Evolutionary conservation across 2,888 invertebrate genomes (phyloP), one percentile per base, ranked within the genome.

Genomic region (Melieria omissa): DNA sequence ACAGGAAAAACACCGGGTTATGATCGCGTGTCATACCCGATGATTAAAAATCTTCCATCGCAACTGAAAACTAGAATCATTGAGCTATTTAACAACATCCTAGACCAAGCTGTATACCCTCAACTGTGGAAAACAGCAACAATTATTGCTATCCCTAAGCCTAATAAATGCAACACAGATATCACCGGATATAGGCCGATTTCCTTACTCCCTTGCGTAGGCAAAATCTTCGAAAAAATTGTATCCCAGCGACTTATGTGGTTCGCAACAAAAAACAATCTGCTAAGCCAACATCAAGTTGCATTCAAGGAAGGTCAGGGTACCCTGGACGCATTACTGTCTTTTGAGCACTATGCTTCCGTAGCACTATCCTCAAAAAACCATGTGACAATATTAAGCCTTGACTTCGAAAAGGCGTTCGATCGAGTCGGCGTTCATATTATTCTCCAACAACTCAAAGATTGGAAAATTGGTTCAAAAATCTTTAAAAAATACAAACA

Each of bases 261-360:
- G 54, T 54, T 14, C 54, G 54, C 54, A 6, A 6, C 16, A 54
- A 54, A 54, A 7, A n/a, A 54, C 16, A 12, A 54, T 12, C 12
- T 54, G 6, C n/a, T 54, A 9, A 12, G 12, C 16, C 16, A 7
- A 10, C 7, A 54, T 14, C 54, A 54, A 54, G 54, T 54, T 5
- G 54, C 54, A 54, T 54, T 54, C 16, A 54, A 54, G 16, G 4
- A 54, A 54, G 54, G 54, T 14, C 54, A 54, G 5, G 54, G 54
- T 12, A 54, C 54, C 54, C n/a, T 54, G 54, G 5, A 54, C 2
- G 54, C 12, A 6, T 12, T 54, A 16, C 2, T 54, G 5, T 6
- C 16, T 9, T 54, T 12, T 12, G 12, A 29, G 29, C 29, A 29
- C 29, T 54, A 54, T 54, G 16, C 16, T 9, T 54, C 54, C 16